phyloP scores from a whole-genome alignment of 2,113 vertebrate genomes.

The Rhizomys pruinosus region DNA sequence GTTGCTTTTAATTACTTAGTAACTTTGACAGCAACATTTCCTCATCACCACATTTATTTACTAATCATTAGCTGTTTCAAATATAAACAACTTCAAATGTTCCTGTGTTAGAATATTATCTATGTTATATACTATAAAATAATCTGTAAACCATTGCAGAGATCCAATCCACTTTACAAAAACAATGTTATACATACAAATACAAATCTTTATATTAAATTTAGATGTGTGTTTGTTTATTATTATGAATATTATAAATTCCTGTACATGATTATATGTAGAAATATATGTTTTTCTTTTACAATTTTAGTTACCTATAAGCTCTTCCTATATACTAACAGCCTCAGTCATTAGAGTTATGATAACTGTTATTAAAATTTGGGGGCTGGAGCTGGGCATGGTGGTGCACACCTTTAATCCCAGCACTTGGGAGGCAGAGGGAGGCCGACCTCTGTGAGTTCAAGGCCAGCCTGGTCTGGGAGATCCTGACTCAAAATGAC shows the following conservation, averaged over 20 bases:
- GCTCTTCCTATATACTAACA: neutral
- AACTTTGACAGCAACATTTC: slow-evolving; percentile 60
- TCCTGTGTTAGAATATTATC: neutral
- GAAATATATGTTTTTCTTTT: neutral
- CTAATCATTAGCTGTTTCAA: slow-evolving; percentile 50
- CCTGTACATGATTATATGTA: neutral
- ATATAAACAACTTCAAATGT: slow-evolving; percentile 40
- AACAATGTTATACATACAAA: neutral
- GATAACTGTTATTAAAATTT: neutral
- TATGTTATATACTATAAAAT: neutral
- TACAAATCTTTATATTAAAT: neutral
- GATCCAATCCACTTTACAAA: neutral
- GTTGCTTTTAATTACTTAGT: slow-evolving; percentile 57
- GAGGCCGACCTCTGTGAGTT: too few relatives aligned
- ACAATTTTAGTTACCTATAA: neutral
- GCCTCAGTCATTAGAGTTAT: neutral
- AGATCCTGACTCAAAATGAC: too few relatives aligned
- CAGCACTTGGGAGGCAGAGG: too few relatives aligned
- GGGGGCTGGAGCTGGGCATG: too few relatives aligned
- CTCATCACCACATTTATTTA: neutral
- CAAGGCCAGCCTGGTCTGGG: too few relatives aligned
- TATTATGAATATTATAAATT: neutral
- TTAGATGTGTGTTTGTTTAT: neutral
- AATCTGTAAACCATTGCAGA: neutral
- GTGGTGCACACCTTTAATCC: too few relatives aligned